A percentile compares a stretch with the other conserved stretches of the same genome.
phyloP scores from a whole-genome alignment of 2,113 vertebrate species.

The Struthidea cinerea region DNA sequence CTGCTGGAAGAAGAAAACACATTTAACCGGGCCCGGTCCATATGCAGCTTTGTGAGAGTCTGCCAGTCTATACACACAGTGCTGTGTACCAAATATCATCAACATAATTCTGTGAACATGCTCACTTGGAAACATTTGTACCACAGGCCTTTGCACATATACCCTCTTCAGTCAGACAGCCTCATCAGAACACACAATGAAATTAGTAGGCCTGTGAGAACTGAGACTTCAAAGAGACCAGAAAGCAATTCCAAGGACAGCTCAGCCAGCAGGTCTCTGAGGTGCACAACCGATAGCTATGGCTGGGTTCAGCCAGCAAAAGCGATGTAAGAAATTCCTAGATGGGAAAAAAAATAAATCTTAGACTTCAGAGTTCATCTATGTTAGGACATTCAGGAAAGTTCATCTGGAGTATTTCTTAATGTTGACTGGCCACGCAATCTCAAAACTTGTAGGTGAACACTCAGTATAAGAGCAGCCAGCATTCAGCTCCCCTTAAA shows the following conservation, averaged over 20 bases:
- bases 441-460: neutral
- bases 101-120: neutral
- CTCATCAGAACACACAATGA: rapidly evolving
- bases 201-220: neutral
- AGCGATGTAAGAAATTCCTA: neutral
- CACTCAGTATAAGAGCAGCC: neutral
- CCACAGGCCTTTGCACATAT: neutral
- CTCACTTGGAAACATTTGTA: neutral
- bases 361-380: neutral
- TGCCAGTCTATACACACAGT: neutral
- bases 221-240: neutral
- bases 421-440: neutral
- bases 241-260: neutral
- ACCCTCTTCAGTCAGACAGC: neutral
- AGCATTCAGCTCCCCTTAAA: neutral
- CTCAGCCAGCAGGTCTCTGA: neutral
- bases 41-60: neutral
- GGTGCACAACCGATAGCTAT: neutral
- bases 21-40: neutral
- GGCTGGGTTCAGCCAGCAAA: neutral
- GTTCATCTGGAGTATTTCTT: neutral
- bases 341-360: neutral
- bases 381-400: neutral
- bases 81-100: neutral
- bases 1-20: neutral